These are phyloP conservation scores for Melanotus villosus DNA, from an alignment of 2,888 invertebrate species.

Conservation along the genomic window DNA sequence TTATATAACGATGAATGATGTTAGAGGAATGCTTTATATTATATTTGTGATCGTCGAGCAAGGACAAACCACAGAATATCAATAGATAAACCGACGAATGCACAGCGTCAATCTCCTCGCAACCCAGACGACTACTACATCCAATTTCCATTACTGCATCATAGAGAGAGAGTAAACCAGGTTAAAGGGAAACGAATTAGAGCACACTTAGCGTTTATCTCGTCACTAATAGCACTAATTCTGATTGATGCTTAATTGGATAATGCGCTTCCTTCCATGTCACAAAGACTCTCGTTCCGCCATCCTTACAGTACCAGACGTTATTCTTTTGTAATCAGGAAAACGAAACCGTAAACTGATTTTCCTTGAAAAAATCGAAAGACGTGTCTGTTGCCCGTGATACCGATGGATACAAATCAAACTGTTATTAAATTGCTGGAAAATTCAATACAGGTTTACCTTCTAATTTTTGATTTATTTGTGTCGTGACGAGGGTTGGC, in stretches of 20 bases:
- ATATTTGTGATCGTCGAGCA: too few relatives aligned
- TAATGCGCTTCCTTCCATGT: conserved; percentile 58
- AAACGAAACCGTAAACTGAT: conserved; percentile 18
- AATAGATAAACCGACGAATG: conserved; percentile 22
- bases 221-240: conserved; percentile 64
- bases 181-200: conserved; percentile 55
- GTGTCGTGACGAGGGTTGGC: conserved; percentile 33
- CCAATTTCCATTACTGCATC: conserved; percentile 57
- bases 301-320: conserved; percentile 28
- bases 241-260: conserved; percentile 66
- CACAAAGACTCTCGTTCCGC: conserved; percentile 42
- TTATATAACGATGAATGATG: too few relatives aligned
- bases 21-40: too few relatives aligned
- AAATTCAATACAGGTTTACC: conserved; percentile 24
- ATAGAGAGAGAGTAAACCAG: conserved; percentile 52
- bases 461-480: conserved; percentile 35
- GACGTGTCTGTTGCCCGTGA: background rate
- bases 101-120: conserved; percentile 42
- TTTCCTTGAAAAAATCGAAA: conserved; percentile 11
- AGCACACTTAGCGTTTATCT: conserved; percentile 61
- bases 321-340: conserved; percentile 34
- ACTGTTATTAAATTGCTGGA: conserved; percentile 21
- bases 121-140: conserved; percentile 51
- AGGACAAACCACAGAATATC: background rate
- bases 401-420: conserved; percentile 15